Evolutionary conservation across 2,113 vertebrate genomes (phyloP), one percentile per base, ranked within the genome.

Genomic region (Elgaria multicarinata): DNA sequence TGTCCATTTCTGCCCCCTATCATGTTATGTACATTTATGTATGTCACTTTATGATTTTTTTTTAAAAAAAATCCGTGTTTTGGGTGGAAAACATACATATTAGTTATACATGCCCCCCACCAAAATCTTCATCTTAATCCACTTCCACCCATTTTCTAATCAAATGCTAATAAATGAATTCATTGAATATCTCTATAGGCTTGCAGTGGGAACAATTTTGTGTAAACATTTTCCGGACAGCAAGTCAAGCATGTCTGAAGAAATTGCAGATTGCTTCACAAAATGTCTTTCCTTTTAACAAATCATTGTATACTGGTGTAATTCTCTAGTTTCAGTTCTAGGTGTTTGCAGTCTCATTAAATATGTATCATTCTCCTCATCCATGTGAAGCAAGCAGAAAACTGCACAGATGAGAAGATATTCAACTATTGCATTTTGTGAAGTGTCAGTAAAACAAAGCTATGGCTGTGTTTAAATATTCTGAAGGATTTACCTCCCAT

Each of bases 361-460:
- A 94, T 76, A 44, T 76, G 2, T 64, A 90, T 85, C 89, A 58
- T 0, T 6, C 90, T 26, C 66, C 46, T 83, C 79, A 91, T 89
- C 93, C 86, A 87, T 78, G 87, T 91, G 1, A 83, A 91, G 77
- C 82, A 88, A 91, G 89, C 33, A 53, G 69, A 28, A 1, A 44
- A 77, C 67, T 79, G 93, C 82, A 86, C 90, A 92, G 91, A 92
- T 92, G 66, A 93, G 85, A 91, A 85, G 89, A 92, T 91, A 85
- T 89, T 85, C 91, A 87, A 72, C 24, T 91, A 87, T 89, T 58
- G 78, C 33, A 91, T 93, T 89, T 71, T 92, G 80, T 14, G 4
- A 93, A 92, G 90, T 91, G 92, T 92, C 90, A 91, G 88, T 89
- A 93, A 94, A 88, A 89, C 87, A 74, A 91, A 83, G 90, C 90